Evolutionary conservation across 2,113 vertebrate genomes (phyloP).

Genomic region (Toxostoma redivivum): DNA sequence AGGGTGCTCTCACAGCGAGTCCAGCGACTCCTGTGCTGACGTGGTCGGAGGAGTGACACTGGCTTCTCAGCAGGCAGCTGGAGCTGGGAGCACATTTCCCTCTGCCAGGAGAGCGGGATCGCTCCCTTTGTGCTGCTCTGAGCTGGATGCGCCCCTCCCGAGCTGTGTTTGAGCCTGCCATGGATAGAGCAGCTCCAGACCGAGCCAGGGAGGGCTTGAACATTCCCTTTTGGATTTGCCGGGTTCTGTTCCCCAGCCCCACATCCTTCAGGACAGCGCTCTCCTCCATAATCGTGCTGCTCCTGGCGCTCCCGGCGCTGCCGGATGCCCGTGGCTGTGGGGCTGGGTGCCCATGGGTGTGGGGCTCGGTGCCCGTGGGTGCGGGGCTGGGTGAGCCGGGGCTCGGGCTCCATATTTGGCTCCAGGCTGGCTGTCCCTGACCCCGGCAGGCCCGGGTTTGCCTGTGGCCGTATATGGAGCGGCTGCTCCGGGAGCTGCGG

Average conservation of each 20-base stretch:
- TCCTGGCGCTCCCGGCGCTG: neutral
- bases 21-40: neutral
- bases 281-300: neutral
- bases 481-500: neutral
- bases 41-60: rapidly evolving
- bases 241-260: neutral
- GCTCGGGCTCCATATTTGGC: constrained; percentile 80
- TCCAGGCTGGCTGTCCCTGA: neutral
- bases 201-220: neutral
- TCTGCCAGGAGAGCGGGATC: rapidly evolving
- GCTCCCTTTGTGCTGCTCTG: neutral
- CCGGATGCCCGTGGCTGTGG: neutral
- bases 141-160: neutral
- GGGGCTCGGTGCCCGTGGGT: neutral
- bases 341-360: neutral
- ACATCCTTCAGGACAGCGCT: neutral
- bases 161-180: neutral
- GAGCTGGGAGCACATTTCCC: neutral
- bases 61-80: neutral
- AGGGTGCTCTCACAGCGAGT: neutral
- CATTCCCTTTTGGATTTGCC: neutral
- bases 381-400: neutral
- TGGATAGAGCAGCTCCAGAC: neutral
- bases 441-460: neutral
- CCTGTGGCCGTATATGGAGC: constrained; percentile 63